Evolutionary conservation across 2,113 vertebrate genomes (phyloP).

Genomic region (Suricata suricatta): DNA sequence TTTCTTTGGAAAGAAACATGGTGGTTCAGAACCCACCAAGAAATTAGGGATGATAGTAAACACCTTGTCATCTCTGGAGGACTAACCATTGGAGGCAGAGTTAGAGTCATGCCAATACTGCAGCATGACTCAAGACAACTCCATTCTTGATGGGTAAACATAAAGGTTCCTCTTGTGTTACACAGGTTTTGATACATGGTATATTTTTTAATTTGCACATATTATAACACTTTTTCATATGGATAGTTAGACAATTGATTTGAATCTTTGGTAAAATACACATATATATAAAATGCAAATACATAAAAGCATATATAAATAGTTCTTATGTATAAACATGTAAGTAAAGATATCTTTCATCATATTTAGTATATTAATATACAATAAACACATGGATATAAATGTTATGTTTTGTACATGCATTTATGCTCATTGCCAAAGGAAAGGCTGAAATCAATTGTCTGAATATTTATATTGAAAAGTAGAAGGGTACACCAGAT

Average conservation of each 20-base stretch:
- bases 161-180: background rate
- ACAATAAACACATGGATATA: background rate
- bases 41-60: background rate
- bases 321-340: background rate
- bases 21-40: background rate
- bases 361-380: background rate
- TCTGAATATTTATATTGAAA: background rate
- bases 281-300: background rate
- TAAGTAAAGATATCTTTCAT: background rate
- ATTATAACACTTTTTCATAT: background rate
- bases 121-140: background rate
- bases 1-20: background rate
- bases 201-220: background rate
- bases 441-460: background rate
- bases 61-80: background rate
- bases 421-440: background rate
- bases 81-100: background rate
- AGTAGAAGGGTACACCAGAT: background rate
- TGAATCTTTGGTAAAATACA: background rate
- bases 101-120: background rate
- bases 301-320: background rate
- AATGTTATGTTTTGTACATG: background rate
- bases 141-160: background rate
- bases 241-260: background rate
- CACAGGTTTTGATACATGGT: background rate